Base-by-base conservation (phyloP, 2,888 invertebrate species). In the Glaucopsyche alexis region DNA sequence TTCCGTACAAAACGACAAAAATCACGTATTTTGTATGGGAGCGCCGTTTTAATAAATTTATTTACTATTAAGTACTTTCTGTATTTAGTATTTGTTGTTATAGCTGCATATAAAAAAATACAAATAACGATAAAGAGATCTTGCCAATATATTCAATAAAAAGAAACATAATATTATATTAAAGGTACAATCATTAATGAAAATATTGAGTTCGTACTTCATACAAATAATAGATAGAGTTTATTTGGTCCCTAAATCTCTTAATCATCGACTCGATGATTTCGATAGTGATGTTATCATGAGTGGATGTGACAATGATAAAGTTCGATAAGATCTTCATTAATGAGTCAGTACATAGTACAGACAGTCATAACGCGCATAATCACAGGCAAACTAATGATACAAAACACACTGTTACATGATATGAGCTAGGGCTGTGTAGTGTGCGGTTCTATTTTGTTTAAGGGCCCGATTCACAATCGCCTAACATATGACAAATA, bases 301-400 rank as follows among this genome's bases (percentile, higher is more conserved):
- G 29, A 60, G 60, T 60, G 29, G 29, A 60, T 60, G 60, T 60
- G 60, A 60, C 60, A 29, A 60, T 60, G 60, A 60, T 60, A 60
- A 60, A 13, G 16, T 55, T 16, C 5, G 60, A 60, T 60, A 60
- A 11, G 60, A 60, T 60, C 60, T 60, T 60, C 29, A 13, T 60
- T 60, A 60, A 11, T 7, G 29, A 60, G 29, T 60, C 60, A 29
- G 29, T 60, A 29, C 60, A 60, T 13, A 29, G 47, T 29, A 4
- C 29, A 29, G 29, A 29, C 2, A 29, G 29, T 55, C 55, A 55
- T 55, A 55, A 55, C 55, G 9, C 19, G 19, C 55, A 55, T 11
- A 55, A 55, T 55, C 55, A 55, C 13, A 55, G 19, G 55, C 19
- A 19, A 19, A 11, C 9, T 55, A 55, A 29, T 55, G 19, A 55